A percentile compares a stretch with the other conserved stretches of the same genome.
phyloP scores from a whole-genome alignment of 2,113 vertebrate species.

The Oxygymnocypris stewartii region DNA sequence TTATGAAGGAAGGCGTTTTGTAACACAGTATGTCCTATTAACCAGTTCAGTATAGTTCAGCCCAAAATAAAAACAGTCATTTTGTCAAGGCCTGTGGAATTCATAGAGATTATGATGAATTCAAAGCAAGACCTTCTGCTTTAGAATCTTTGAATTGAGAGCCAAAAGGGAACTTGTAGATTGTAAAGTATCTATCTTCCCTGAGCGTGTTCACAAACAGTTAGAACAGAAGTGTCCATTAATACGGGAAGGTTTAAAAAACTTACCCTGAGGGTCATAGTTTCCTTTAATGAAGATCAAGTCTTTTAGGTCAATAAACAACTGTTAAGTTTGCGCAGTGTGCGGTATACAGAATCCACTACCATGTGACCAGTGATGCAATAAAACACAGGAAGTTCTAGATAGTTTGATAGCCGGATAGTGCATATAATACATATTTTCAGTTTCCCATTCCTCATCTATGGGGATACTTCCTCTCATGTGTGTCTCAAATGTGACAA shows the following conservation, averaged over 20 bases:
- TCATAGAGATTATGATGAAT: not conserved
- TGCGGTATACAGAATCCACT: not conserved
- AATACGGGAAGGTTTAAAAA: not conserved
- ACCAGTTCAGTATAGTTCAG: not conserved
- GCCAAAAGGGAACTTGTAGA: not conserved
- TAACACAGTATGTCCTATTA: not conserved
- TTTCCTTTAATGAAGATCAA: slow-evolving; percentile 5
- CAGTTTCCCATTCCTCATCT: not conserved
- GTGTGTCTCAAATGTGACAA: not conserved
- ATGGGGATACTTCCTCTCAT: not conserved
- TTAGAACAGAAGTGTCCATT: not conserved
- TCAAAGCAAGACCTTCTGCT: not conserved
- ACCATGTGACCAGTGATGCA: not conserved
- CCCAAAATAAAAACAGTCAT: not conserved
- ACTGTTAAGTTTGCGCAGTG: not conserved
- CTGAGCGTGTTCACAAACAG: not conserved
- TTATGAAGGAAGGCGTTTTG: not conserved
- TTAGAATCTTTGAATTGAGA: not conserved
- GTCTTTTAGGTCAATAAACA: not conserved
- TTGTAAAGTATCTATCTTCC: not conserved
- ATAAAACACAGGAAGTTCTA: not conserved
- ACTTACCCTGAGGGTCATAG: slow-evolving; percentile 2
- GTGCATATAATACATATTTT: not conserved
- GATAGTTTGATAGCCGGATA: too few relatives aligned
- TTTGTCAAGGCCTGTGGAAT: not conserved